Evolutionary conservation across 2,797 vertebrate species (phyloP).

Genomic region (Tauraco hartlaubi): DNA sequence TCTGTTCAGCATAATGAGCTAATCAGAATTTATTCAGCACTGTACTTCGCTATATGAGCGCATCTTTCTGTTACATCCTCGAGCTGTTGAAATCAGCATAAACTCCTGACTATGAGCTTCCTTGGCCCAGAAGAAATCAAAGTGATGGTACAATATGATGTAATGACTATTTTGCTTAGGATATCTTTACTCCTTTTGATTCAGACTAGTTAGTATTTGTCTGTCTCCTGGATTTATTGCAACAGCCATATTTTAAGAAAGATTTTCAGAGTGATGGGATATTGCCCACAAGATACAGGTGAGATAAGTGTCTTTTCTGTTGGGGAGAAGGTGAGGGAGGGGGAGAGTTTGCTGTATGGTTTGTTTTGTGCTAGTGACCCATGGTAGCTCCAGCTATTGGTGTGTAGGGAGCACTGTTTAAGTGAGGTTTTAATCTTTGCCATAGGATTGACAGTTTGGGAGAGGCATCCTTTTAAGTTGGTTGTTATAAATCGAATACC

Average conservation of each 20-base stretch:
- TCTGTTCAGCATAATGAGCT: not conserved
- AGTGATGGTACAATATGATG: not conserved
- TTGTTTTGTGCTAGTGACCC: accelerated
- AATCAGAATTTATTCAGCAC: not conserved
- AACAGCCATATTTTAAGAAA: not conserved
- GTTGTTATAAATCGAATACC: not conserved
- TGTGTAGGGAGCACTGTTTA: accelerated
- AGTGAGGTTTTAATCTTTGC: not conserved
- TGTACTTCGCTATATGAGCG: not conserved
- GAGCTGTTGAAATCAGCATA: not conserved
- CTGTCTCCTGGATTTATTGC: not conserved
- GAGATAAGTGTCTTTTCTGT: not conserved
- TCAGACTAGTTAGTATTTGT: not conserved
- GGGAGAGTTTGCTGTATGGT: not conserved
- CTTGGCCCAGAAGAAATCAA: slow-evolving; percentile 4
- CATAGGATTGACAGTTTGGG: not conserved
- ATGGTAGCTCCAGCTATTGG: not conserved
- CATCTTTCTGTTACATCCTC: not conserved
- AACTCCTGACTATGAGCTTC: not conserved
- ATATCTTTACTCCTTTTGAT: not conserved
- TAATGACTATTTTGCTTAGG: not conserved
- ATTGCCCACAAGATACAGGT: not conserved
- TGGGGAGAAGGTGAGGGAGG: not conserved
- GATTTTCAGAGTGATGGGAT: not conserved
- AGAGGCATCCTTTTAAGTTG: not conserved